Conservation (phyloP, 92 coral and sea anemone species). For the Montipora capitata region DNA sequence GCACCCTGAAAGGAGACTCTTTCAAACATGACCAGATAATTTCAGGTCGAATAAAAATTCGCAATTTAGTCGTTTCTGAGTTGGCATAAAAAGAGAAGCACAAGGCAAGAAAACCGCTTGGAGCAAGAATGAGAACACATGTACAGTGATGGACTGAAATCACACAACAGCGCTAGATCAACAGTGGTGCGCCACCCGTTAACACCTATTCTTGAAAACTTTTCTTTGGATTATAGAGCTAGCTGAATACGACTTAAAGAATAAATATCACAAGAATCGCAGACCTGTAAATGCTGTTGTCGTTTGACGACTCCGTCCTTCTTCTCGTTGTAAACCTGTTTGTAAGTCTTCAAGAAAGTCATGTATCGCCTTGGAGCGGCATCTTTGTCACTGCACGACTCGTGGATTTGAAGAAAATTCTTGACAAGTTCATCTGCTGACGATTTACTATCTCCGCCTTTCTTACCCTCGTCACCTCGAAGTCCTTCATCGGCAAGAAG, state of each 20-base stretch:
- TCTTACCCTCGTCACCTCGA: conserved; percentile 48
- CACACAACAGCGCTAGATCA: too few relatives aligned
- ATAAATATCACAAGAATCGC: too few relatives aligned
- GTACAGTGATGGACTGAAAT: background rate
- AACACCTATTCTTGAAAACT: background rate
- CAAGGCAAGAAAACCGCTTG: background rate
- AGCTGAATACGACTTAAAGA: background rate
- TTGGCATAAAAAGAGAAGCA: too few relatives aligned
- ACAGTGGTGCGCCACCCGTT: background rate
- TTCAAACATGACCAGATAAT: too few relatives aligned
- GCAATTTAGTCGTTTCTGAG: too few relatives aligned
- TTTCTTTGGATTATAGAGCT: background rate
- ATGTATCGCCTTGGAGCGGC: conserved; percentile 98
- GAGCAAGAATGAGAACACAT: background rate
- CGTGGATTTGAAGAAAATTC: conserved; percentile 92
- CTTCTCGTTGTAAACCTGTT: conserved; percentile 90
- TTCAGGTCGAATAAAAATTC: too few relatives aligned
- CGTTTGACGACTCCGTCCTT: conserved; percentile 96
- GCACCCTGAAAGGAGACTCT: too few relatives aligned
- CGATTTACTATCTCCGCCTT: conserved; percentile 66
- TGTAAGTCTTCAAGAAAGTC: conserved; percentile 97
- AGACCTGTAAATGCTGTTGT: conserved; percentile 97
- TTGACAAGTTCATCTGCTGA: conserved; percentile 86
- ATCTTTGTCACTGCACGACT: conserved; percentile 85
- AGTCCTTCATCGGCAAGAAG: conserved; percentile 88